phyloP scores from a whole-genome alignment of 2,113 vertebrate species.

The Marcusenius ussheri region DNA sequence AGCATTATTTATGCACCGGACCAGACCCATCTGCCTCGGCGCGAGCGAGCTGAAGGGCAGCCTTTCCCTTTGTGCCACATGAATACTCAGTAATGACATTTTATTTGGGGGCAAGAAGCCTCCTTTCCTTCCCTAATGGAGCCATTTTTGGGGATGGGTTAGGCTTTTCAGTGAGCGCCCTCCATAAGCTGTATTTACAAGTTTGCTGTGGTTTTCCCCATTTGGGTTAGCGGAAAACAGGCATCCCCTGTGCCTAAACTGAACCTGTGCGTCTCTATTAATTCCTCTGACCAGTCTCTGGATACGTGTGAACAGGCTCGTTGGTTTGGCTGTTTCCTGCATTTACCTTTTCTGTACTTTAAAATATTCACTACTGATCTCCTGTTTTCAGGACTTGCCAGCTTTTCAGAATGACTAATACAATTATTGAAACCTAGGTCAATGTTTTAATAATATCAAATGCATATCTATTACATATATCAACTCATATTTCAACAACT shows the following conservation, averaged over 20 bases:
- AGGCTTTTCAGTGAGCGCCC: constrained; percentile 39
- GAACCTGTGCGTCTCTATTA: background rate
- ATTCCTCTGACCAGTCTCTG: background rate
- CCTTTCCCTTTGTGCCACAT: constrained; percentile 92
- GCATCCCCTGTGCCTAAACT: background rate
- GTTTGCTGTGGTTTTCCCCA: background rate
- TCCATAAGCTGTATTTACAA: constrained; percentile 13
- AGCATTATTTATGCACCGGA: constrained; percentile 98
- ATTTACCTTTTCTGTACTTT: background rate
- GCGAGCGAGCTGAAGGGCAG: constrained; percentile 93
- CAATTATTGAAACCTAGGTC: background rate
- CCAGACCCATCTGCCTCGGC: constrained; percentile 93
- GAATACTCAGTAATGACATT: constrained; percentile 99
- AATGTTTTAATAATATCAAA: background rate
- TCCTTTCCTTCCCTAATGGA: constrained; percentile 39
- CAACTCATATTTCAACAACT: background rate
- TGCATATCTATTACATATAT: background rate
- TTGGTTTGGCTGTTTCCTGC: background rate
- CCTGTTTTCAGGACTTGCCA: background rate
- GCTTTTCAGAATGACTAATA: background rate
- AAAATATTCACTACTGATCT: background rate
- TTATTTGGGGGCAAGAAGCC: constrained; percentile 98
- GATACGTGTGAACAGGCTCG: background rate
- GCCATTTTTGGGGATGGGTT: constrained; percentile 62
- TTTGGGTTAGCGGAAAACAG: background rate